Evolutionary conservation across 64 coral and sea anemone species (phyloP), one percentile per base, ranked within the genome.

Genomic region (Dendronephthya gigantea): DNA sequence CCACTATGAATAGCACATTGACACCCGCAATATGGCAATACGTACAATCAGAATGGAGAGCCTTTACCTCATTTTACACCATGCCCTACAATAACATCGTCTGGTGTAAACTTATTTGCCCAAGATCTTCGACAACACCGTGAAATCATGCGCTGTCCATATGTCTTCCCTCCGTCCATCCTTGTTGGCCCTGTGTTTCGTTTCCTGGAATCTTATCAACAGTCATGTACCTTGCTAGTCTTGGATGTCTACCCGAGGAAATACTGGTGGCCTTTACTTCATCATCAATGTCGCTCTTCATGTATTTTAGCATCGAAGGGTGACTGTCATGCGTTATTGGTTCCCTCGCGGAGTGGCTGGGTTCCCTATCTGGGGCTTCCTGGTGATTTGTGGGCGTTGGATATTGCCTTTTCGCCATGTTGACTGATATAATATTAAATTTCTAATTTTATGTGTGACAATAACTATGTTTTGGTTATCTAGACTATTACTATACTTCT

Each of bases 181-280:
- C 62, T 89, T 31, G 32, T 59, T 9, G 88, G 88, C 3, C 82
- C 82, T 12, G 22, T 89, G 17, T 39, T 89, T 14, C 23, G 35
- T 27, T 83, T 89, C 48, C 59, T 90, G 43, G 15, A 84, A 32
- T 55, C 81, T 70, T 90, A 65, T 38, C 52, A 43, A 70, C 83
- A 85, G 69, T 90, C 81, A 4, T 89, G 88, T 43, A 84, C 88
- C 12, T 34, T 90, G 23, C 30, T 85, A 31, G 83, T 85, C 14
- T 35, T 84, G 23, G 88, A 79, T 43, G 48, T 45, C 17, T 85
- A 74, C 40, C 83, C 83, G 49, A 66, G 65, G 43, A 70, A 76
- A 66, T 90, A 85, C 43, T 90, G 88, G 83, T 90, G 88, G 88
- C 62, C 88, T n/a, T 25, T 90, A 16, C 17, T 90, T 38, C 27